A percentile compares a stretch with the other conserved stretches of the same genome.
Evolutionary conservation across 2,797 vertebrate species (phyloP).

Genomic region (Sebastes diaconus): DNA sequence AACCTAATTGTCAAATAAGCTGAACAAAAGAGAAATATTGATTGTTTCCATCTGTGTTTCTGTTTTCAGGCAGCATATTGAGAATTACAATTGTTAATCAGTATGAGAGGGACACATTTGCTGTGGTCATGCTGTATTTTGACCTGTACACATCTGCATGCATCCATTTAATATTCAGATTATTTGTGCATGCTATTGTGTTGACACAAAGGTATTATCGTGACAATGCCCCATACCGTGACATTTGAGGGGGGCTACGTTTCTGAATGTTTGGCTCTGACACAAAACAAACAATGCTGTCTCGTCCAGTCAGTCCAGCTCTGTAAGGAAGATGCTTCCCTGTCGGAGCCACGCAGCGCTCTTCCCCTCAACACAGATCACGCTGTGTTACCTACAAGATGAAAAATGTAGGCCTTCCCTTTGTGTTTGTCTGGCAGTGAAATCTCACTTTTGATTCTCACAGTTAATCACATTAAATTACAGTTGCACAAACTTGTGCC

Average conservation of each 20-base stretch:
- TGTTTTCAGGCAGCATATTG: neutral
- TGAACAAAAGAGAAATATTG: neutral
- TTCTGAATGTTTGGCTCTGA: slow-evolving; percentile 13
- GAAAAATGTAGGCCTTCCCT: slow-evolving; percentile 8
- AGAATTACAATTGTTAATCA: neutral
- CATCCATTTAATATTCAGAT: neutral
- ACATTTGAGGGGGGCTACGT: neutral
- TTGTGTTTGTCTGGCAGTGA: slow-evolving; percentile 20
- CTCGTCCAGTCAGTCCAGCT: neutral
- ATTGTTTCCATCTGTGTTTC: neutral
- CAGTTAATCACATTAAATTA: slow-evolving; percentile 28
- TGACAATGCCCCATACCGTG: neutral
- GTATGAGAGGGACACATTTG: neutral
- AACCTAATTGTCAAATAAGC: neutral
- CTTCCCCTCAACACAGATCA: slow-evolving; percentile 12
- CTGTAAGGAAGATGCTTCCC: slow-evolving; percentile 23
- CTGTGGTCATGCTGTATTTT: neutral
- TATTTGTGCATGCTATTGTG: neutral
- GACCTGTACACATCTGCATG: neutral
- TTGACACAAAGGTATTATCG: neutral
- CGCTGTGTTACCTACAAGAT: neutral
- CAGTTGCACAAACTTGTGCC: neutral
- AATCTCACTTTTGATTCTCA: slow-evolving; percentile 23
- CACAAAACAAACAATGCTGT: slow-evolving; percentile 24
- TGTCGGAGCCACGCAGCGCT: neutral